phyloP scores from a whole-genome alignment of 2,888 invertebrate species.

The Elysia crispata region DNA sequence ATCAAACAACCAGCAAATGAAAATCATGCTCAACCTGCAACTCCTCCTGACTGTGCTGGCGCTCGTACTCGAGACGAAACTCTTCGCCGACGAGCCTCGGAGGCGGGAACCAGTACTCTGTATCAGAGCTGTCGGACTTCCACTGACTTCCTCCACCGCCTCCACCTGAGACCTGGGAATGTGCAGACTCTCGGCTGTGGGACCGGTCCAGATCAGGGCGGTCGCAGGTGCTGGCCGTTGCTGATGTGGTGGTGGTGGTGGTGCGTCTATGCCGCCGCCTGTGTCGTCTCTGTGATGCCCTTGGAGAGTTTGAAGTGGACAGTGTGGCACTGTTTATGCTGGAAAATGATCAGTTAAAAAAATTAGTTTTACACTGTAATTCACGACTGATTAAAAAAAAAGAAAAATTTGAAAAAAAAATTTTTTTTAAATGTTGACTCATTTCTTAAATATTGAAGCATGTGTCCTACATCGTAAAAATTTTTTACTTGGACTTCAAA shows the following conservation, averaged over 20 bases:
- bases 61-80: conserved; percentile 53
- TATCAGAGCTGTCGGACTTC: conserved; percentile 54
- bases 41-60: conserved; percentile 55
- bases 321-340: no score
- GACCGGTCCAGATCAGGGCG: conserved; percentile 35
- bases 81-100: conserved; percentile 54
- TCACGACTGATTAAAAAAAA: no score
- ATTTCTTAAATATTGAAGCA: no score
- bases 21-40: no score
- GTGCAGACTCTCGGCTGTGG: conserved; percentile 44
- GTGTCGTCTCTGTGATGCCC: neutral
- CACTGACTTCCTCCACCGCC: neutral
- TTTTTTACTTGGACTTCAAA: no score
- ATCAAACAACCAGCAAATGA: no score
- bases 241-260: neutral
- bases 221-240: conserved; percentile 15
- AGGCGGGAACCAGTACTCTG: conserved; percentile 56
- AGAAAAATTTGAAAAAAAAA: no score
- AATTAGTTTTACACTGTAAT: no score
- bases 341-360: no score
- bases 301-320: neutral
- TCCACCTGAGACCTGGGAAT: neutral
- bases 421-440: no score
- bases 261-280: no score
- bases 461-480: no score